phyloP scores from a whole-genome alignment of 2,797 vertebrate genomes.

The Gymnodraco acuticeps region DNA sequence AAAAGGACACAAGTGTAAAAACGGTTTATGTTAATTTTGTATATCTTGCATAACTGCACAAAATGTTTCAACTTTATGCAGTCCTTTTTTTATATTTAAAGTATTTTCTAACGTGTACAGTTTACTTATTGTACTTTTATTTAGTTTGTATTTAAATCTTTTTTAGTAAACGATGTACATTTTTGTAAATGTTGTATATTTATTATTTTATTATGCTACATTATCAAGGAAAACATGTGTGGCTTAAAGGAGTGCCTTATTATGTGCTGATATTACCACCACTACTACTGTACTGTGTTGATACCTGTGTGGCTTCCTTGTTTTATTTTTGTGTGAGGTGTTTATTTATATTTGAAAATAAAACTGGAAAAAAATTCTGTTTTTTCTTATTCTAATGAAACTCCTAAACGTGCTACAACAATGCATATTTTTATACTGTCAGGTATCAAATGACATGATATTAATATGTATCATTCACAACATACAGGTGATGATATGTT shows the following conservation, averaged over 20 bases:
- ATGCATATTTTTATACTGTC: not conserved
- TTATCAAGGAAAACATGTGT: conserved; percentile 41
- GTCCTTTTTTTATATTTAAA: conserved; percentile 52
- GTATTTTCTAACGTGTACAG: conserved; percentile 59
- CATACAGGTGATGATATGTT: too few relatives aligned
- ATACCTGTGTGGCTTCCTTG: conserved; percentile 59
- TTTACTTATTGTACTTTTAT: conserved; percentile 24
- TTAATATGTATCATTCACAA: not conserved
- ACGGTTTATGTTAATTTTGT: conserved; percentile 45
- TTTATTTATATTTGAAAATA: conserved; percentile 82
- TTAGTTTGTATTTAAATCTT: conserved; percentile 40
- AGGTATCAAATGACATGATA: not conserved
- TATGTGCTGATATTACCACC: conserved; percentile 43
- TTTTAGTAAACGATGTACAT: conserved; percentile 59
- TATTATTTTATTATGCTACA: conserved; percentile 54
- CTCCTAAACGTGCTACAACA: too few relatives aligned
- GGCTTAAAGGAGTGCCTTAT: conserved; percentile 41
- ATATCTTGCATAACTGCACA: conserved; percentile 47
- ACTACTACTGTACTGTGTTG: conserved; percentile 20
- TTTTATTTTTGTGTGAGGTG: conserved; percentile 74
- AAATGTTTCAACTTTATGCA: conserved; percentile 34
- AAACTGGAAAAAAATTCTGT: conserved; percentile 45
- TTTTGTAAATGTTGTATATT: conserved; percentile 68
- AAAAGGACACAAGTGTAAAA: conserved; percentile 36
- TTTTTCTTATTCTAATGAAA: not conserved